Evolutionary conservation across 2,888 invertebrate species (phyloP), one percentile per base, ranked within the genome.

Genomic region (Ochropleura plecta): DNA sequence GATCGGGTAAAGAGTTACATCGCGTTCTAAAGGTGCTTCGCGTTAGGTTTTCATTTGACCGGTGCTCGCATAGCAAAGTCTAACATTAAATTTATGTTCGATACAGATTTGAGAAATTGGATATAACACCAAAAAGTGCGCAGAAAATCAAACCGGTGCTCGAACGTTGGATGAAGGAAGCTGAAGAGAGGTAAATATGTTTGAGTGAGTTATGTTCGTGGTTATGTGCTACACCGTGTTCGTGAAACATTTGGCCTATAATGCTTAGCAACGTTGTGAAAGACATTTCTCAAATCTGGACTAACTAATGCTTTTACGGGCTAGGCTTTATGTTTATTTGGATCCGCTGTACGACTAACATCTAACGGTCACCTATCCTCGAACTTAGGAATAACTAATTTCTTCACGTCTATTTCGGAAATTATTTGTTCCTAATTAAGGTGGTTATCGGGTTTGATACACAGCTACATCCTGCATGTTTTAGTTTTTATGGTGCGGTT

Each of bases 141-240:
- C 99, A 99, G 97, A 99, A 99, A 97, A 99, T 99, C 94, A 99
- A 99, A 96, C 99, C 99, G 88, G 99, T 99, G 90, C 97, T 99
- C 93, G 99, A 99, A 96, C 97, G 98, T 96, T 99, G 99, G 99
- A 99, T 99, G 99, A 98, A 98, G 96, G 99, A 99, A 96, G 99
- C 99, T 72, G 99, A 99, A 97, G 99, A 99, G 97, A 98, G 99
- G 98, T 99, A 96, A 96, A 91, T 96, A 96, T 95, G 94, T 95
- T 94, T 95, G 94, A 95, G 95, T 95, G 96, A 94, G 91, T 91
- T 93, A 88, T 94, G 92, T 94, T 91, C 94, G 95, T 96, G 93
- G 90, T 91, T 84, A 90, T 94, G 94, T 94, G 93, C 91, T 90
- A 91, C 93, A 90, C 91, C 95, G 95, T 95, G 94, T 91, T 90